Percentiles rank a stretch among this genome's conserved stretches.
These are phyloP conservation scores for Eretmochelys imbricata DNA, from an alignment of 2,113 vertebrate genomes.

Conservation along the genomic window DNA sequence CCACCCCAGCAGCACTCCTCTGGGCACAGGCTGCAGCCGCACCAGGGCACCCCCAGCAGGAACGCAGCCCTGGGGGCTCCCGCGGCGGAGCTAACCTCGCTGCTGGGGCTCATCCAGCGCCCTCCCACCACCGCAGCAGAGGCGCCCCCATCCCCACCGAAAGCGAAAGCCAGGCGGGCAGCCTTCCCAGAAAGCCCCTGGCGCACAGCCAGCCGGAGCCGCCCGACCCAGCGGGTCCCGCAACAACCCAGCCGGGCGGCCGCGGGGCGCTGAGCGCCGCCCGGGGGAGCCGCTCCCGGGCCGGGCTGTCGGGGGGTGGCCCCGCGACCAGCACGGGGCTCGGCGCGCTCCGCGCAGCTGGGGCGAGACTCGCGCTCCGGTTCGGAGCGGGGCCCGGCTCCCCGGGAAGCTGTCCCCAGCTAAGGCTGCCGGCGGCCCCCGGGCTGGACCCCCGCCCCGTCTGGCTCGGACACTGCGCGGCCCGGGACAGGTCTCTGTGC, in stretches of 20 bases:
- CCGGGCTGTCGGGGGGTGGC: neutral
- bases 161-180: neutral
- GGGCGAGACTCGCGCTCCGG: neutral
- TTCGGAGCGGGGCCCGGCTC: neutral
- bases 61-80: neutral
- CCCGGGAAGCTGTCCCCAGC: neutral
- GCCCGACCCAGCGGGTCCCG: no score
- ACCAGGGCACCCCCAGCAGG: accelerated
- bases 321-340: no score
- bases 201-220: neutral
- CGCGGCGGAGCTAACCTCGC: no score
- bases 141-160: no score
- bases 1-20: neutral
- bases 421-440: no score
- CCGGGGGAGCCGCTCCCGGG: neutral
- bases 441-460: no score
- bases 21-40: no score
- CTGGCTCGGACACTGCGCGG: no score
- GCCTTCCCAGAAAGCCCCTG: neutral
- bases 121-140: no score
- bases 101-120: no score
- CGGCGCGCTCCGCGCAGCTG: no score
- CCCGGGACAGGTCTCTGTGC: neutral
- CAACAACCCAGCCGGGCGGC: neutral
- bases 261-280: neutral